Base-by-base conservation (phyloP, 1,140 invertebrate genomes). In the Bombus picipes region DNA sequence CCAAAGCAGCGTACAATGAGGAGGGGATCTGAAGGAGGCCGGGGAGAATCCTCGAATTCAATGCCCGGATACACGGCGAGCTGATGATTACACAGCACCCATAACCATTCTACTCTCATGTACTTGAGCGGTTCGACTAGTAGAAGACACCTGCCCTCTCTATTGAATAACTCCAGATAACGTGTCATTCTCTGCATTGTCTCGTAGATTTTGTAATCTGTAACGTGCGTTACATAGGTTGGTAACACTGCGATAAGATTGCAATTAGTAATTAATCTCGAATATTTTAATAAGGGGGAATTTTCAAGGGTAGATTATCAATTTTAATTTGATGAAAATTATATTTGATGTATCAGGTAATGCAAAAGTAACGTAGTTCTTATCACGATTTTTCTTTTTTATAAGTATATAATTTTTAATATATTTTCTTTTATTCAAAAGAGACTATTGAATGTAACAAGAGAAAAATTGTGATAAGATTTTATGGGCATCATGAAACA, bases 51-150 rank as follows among this genome's bases (percentile, higher is more conserved):
- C 70, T 85, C 75, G 74, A 92, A 92, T 93, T 92, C 75, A 93
- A 93, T 93, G 92, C 88, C 92, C 92, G 92, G 92, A 93, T 92
- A 92, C 85, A 93, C 92, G 92, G 91, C 81, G 88, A 78, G 86
- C 57, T 92, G 91, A 90, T 86, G 91, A 92, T 92, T 90, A 92
- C 92, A 87, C 83, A 86, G 74, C 86, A 77, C 70, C 85, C 83
- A 73, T 62, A 68, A 66, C 72, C 80, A 70, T 37, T 75, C 74
- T 41, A 62, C 68, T 86, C 72, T 41, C 87, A 81, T 41, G 74
- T 85, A 82, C 75, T 80, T 72, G 76, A 80, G 66, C 65, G 39
- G 37, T 78, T 78, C 68, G 74, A 66, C 25, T 22, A 43, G 57
- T 15, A 39, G 72, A 83, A 71, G 71, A 78, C 62, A 43, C n/a